These are phyloP conservation scores for Alloscopus bannaensis DNA, from an alignment of 2,888 invertebrate species.

Conservation along the genomic window DNA sequence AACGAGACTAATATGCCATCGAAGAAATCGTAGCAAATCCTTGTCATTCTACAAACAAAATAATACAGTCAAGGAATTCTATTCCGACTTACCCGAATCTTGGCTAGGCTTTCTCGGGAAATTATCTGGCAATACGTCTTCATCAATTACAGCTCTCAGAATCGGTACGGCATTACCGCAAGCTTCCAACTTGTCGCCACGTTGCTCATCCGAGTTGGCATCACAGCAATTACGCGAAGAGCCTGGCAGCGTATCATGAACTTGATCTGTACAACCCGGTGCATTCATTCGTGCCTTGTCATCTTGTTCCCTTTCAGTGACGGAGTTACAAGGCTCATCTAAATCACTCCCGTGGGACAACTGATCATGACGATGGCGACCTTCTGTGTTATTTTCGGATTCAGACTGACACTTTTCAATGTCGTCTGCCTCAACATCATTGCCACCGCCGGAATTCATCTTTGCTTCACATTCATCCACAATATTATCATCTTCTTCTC, in stretches of 20 bases:
- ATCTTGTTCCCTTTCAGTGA: no score
- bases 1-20: not conserved
- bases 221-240: not conserved
- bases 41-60: not conserved
- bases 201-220: not conserved
- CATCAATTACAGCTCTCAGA: slow-evolving; percentile 41
- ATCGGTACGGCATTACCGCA: slow-evolving; percentile 32
- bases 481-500: not conserved
- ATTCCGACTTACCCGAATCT: slow-evolving; percentile 72
- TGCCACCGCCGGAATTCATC: slow-evolving; percentile 2
- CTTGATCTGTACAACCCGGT: not conserved
- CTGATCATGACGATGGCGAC: slow-evolving; percentile 23
- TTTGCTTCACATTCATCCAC: not conserved
- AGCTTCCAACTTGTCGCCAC: slow-evolving; percentile 25
- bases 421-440: slow-evolving; percentile 9
- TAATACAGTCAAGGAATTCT: no score
- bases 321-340: not conserved
- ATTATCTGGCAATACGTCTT: slow-evolving; percentile 55
- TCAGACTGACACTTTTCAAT: slow-evolving; percentile 10
- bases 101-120: slow-evolving; percentile 72
- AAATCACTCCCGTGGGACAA: slow-evolving; percentile 4
- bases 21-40: not conserved
- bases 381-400: slow-evolving; percentile 44
- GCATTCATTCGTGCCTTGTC: not conserved
- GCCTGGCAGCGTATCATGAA: no score